phyloP scores from a whole-genome alignment of 2,888 invertebrate species.

The Tenthredo amoena region DNA sequence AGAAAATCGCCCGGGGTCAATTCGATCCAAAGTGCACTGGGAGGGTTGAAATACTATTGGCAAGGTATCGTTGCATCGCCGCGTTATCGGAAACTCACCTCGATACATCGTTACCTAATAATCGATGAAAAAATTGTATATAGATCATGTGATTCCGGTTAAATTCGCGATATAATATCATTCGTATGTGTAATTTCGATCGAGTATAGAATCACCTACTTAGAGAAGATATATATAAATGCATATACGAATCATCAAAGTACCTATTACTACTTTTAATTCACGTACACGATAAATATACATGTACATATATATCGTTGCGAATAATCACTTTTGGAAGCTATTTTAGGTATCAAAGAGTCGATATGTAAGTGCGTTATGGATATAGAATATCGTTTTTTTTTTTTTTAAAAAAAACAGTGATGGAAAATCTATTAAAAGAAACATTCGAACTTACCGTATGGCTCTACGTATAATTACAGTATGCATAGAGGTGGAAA shows the following conservation, averaged over 20 bases:
- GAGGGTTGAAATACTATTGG: conserved; percentile 1
- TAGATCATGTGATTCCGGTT: not conserved
- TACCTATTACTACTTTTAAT: no score
- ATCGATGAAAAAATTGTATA: not conserved
- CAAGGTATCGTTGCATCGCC: not conserved
- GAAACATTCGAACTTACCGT: not conserved
- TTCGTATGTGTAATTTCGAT: not conserved
- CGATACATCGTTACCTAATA: not conserved
- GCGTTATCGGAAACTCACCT: conserved; percentile 17
- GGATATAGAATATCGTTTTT: no score
- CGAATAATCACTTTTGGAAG: no score
- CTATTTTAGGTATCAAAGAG: no score
- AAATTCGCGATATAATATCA: not conserved
- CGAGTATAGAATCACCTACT: no score
- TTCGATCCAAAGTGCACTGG: not conserved
- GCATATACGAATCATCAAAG: no score
- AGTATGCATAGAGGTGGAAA: not conserved
- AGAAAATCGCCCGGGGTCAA: no score
- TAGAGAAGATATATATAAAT: no score
- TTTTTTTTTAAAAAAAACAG: not conserved
- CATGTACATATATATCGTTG: no score
- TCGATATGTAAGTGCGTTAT: no score
- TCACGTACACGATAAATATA: no score
- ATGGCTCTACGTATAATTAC: not conserved
- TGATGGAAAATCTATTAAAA: not conserved